Conservation (phyloP, 2,113 vertebrate genomes). For the Dipodomys spectabilis region DNA sequence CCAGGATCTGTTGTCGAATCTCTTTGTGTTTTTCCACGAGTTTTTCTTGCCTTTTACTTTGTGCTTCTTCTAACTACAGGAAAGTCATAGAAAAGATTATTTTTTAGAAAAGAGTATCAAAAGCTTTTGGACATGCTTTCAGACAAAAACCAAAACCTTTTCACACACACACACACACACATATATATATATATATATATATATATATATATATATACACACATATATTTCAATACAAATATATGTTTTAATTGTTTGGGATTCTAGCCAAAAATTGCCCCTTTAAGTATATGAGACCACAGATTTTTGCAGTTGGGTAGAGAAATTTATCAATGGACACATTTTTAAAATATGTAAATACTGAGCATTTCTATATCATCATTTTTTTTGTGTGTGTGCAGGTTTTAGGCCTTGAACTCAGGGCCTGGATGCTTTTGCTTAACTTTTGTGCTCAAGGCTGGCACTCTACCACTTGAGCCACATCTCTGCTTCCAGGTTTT, state of each 20-base stretch:
- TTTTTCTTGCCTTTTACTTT: constrained; percentile 96
- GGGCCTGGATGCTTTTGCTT: too few relatives aligned
- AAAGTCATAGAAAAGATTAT: constrained; percentile 48
- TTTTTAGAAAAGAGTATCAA: not conserved
- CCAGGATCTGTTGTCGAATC: constrained; percentile 97
- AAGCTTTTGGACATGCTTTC: not conserved
- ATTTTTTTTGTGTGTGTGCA: not conserved
- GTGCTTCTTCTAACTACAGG: constrained; percentile 95
- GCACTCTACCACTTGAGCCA: too few relatives aligned
- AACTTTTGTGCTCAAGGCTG: too few relatives aligned
- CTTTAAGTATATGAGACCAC: not conserved
- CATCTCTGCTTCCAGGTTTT: too few relatives aligned
- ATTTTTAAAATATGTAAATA: constrained; percentile 10
- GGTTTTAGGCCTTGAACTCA: too few relatives aligned
- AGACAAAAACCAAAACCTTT: not conserved
- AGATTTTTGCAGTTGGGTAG: not conserved
- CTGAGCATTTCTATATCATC: not conserved
- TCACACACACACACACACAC: too few relatives aligned
- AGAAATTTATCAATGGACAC: not conserved
- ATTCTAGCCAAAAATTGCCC: not conserved
- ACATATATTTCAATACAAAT: too few relatives aligned
- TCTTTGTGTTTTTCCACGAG: constrained; percentile 96
- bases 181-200: too few relatives aligned
- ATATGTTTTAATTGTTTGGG: not conserved
- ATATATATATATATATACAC: too few relatives aligned